Evolutionary conservation across 2,888 invertebrate genomes (phyloP).

Genomic region (Nomada hirtipes): DNA sequence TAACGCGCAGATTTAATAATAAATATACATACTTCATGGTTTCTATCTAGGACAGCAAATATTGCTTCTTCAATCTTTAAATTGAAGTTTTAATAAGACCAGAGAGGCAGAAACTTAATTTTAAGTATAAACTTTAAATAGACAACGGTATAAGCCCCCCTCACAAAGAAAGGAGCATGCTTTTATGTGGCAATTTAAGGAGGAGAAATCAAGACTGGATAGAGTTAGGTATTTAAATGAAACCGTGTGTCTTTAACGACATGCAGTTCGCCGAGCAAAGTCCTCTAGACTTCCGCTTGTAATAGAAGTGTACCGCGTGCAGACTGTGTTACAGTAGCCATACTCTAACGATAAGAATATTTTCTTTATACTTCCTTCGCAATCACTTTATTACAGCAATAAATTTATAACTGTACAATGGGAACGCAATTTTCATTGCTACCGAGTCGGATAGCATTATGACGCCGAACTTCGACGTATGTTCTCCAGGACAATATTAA

Average conservation of each 20-base stretch:
- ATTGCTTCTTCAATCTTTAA: background rate
- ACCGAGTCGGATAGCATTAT: too few relatives aligned
- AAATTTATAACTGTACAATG: conserved; percentile 28
- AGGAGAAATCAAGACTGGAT: conserved; percentile 58
- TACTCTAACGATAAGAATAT: conserved; percentile 41
- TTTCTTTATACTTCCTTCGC: conserved; percentile 39
- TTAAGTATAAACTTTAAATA: conserved; percentile 21
- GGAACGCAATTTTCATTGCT: background rate
- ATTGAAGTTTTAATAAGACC: background rate
- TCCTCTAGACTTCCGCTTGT: conserved; percentile 48
- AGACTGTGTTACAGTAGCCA: conserved; percentile 50
- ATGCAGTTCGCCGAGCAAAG: conserved; percentile 54
- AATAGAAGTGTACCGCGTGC: conserved; percentile 55
- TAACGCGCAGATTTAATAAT: background rate
- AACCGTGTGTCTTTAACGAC: conserved; percentile 67
- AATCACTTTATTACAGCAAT: conserved; percentile 12
- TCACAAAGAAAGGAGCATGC: conserved; percentile 12
- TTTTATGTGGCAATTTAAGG: conserved; percentile 35
- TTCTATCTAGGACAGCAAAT: background rate
- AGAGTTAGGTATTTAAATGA: conserved; percentile 62
- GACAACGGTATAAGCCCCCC: background rate
- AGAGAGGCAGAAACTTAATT: background rate
- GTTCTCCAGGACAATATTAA: too few relatives aligned
- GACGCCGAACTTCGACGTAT: too few relatives aligned
- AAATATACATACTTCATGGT: background rate